Percentiles rank a stretch among this genome's conserved stretches.
phyloP scores from a whole-genome alignment of 2,797 vertebrate species.

The Eidolon dupreanum region DNA sequence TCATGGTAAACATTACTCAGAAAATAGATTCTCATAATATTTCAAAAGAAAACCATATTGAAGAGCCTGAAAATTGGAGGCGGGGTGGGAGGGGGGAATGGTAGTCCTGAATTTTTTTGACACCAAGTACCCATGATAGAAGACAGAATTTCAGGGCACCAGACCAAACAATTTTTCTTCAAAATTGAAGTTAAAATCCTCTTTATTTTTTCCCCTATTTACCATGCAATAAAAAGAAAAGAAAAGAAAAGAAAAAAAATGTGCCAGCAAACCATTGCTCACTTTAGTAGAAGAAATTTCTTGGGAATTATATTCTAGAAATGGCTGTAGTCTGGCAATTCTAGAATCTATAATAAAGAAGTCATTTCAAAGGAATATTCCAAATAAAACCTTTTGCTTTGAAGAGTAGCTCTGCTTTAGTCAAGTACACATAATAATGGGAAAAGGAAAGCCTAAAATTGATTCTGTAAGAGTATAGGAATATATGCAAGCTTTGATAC shows the following conservation, averaged over 20 bases:
- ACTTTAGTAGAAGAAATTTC: constrained; percentile 39
- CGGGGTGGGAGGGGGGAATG: not conserved
- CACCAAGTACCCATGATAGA: constrained; percentile 1
- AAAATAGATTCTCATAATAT: constrained; percentile 20
- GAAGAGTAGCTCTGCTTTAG: constrained; percentile 20
- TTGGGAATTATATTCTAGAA: constrained; percentile 44
- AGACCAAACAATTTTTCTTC: constrained; percentile 35
- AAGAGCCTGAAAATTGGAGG: not conserved
- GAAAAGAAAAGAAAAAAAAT: not conserved
- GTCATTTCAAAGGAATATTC: constrained; percentile 41
- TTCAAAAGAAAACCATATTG: constrained; percentile 27
- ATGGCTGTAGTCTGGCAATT: not conserved
- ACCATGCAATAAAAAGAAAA: not conserved
- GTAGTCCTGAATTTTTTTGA: not conserved
- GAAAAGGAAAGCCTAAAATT: constrained; percentile 42
- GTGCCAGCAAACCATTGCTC: not conserved
- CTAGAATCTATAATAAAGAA: constrained; percentile 46
- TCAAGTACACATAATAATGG: constrained; percentile 48
- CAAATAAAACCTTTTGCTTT: constrained; percentile 52
- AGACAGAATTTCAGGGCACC: constrained; percentile 47
- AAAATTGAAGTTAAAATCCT: constrained; percentile 32
- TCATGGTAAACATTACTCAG: constrained; percentile 54
- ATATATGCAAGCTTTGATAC: not conserved
- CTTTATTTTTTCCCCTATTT: constrained; percentile 40
- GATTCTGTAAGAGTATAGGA: not conserved